phyloP scores from a whole-genome alignment of 2,888 invertebrate species.

The Allolobophora icterica region DNA sequence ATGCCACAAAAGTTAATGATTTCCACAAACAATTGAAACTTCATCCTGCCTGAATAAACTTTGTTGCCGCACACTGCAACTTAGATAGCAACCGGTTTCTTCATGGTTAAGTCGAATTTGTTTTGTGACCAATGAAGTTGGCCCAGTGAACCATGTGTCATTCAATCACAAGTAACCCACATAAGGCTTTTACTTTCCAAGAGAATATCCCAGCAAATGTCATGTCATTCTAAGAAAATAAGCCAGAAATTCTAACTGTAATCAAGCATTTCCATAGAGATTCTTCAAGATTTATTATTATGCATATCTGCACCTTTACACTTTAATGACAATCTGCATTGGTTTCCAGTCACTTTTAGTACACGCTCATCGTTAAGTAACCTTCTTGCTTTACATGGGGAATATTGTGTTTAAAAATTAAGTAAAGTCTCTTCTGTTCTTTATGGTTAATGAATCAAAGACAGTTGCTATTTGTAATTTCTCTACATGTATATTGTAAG shows the following conservation, averaged over 20 bases:
- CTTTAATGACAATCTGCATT: too few species aligned
- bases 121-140: neutral
- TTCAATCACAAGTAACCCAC: neutral
- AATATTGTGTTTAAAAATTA: neutral
- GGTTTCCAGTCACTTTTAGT: too few species aligned
- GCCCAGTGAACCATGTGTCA: neutral
- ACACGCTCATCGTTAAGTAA: too few species aligned
- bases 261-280: neutral
- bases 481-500: neutral
- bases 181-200: neutral
- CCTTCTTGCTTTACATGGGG: neutral
- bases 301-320: neutral
- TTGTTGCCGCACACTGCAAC: neutral
- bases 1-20: neutral
- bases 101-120: constrained; percentile 9
- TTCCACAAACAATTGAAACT: neutral
- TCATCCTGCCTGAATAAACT: constrained; percentile 10
- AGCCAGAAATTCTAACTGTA: neutral
- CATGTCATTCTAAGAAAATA: neutral
- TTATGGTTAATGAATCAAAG: neutral
- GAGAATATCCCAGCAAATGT: neutral
- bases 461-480: neutral
- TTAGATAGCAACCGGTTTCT: neutral
- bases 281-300: neutral
- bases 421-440: neutral